phyloP scores from a whole-genome alignment of 2,113 vertebrate species.

The Zeus faber region DNA sequence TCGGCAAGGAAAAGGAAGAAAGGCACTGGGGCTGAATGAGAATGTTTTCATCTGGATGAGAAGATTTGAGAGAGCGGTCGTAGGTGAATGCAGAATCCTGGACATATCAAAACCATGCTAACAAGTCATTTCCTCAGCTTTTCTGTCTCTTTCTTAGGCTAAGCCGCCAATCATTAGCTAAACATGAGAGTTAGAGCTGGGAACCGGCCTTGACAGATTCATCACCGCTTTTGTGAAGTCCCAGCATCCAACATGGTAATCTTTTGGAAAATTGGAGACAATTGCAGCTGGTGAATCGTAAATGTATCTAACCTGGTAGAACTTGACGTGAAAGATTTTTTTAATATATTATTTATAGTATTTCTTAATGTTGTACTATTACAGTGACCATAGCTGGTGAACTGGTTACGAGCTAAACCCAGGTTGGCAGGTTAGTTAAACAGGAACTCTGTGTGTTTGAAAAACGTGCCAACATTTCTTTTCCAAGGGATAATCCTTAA shows the following conservation, averaged over 20 bases:
- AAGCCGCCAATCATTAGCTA: slow-evolving; percentile 70
- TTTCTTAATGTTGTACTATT: not conserved
- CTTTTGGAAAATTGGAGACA: slow-evolving; percentile 43
- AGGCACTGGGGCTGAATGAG: slow-evolving; percentile 74
- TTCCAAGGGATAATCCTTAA: slow-evolving; percentile 62
- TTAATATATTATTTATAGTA: slow-evolving; percentile 1
- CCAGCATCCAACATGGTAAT: slow-evolving; percentile 56
- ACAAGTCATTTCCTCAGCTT: slow-evolving; percentile 76
- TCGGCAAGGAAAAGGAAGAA: slow-evolving; percentile 72
- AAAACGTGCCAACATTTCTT: slow-evolving; percentile 55
- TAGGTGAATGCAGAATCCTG: slow-evolving; percentile 60
- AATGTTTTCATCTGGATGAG: slow-evolving; percentile 85
- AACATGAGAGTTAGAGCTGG: slow-evolving; percentile 65
- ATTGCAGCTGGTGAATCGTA: slow-evolving; percentile 11
- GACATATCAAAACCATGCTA: slow-evolving; percentile 64
- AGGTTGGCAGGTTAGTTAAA: slow-evolving; percentile 47
- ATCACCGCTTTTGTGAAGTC: slow-evolving; percentile 60
- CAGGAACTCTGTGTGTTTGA: slow-evolving; percentile 48
- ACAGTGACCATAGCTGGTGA: slow-evolving; percentile 10
- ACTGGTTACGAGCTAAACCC: slow-evolving; percentile 47
- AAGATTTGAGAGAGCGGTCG: slow-evolving; percentile 68
- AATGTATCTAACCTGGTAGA: not conserved
- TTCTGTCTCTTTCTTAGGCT: slow-evolving; percentile 48
- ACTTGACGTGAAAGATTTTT: not conserved
- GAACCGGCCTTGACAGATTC: slow-evolving; percentile 69